Percentiles rank a stretch among this genome's conserved stretches.
Conservation (phyloP, 2,888 invertebrate genomes). For the Leuctra nigra region DNA sequence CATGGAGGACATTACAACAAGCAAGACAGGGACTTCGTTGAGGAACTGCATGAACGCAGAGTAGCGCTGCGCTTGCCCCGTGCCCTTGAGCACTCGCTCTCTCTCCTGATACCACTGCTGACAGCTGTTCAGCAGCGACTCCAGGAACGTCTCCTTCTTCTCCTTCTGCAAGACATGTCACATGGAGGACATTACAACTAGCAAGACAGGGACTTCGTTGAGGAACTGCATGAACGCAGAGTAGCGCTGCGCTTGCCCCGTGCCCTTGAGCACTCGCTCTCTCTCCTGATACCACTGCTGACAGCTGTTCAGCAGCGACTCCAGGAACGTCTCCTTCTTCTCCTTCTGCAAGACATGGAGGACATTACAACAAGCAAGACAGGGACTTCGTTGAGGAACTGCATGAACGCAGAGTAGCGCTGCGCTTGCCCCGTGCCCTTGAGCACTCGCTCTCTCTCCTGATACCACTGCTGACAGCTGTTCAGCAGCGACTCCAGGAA, state of each 20-base stretch:
- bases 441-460: slow-evolving; percentile 65
- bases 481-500: slow-evolving; percentile 84
- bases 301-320: slow-evolving; percentile 81
- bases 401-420: slow-evolving; percentile 75
- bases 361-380: too few relatives aligned
- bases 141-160: slow-evolving; percentile 79
- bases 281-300: slow-evolving; percentile 87
- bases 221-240: slow-evolving; percentile 81
- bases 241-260: slow-evolving; percentile 60
- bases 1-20: slow-evolving; percentile 16
- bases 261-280: slow-evolving; percentile 51
- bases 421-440: slow-evolving; percentile 50
- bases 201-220: too few relatives aligned
- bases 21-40: too few relatives aligned
- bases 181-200: too few relatives aligned
- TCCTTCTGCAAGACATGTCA: slow-evolving; percentile 69
- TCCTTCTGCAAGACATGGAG: slow-evolving; percentile 69
- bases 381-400: slow-evolving; percentile 84
- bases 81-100: slow-evolving; percentile 51
- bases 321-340: slow-evolving; percentile 79
- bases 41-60: slow-evolving; percentile 81
- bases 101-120: slow-evolving; percentile 87
- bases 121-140: slow-evolving; percentile 81
- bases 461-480: slow-evolving; percentile 86
- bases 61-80: slow-evolving; percentile 60